Base-by-base conservation (phyloP, 1,140 invertebrate genomes). In the Calliopsis andreniformis region DNA sequence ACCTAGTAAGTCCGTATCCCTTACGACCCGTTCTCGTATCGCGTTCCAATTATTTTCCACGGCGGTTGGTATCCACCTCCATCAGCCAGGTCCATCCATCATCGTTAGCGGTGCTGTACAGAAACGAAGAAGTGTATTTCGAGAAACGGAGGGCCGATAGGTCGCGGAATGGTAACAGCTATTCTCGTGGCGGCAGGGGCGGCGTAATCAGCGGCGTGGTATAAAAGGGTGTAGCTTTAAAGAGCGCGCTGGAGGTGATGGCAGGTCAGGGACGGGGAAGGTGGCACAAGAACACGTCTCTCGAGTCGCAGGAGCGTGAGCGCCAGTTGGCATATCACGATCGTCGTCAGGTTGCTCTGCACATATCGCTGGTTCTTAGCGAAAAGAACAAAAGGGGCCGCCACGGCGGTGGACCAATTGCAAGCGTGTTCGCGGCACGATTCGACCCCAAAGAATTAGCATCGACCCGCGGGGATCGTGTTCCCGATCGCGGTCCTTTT, bases 311-410 rank as follows among this genome's bases (percentile, higher is more conserved):
- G 77, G 80, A 84, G 80, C 82, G 82, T 84, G 82, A 80, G 82
- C 68, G 77, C 71, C 32, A 78, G 77, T 64, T 84, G 82, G 78
- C 82, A 84, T 84, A 84, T 84, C 82, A 84, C 82, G 82, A 84
- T 83, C 77, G 82, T 83, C 71, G 82, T 66, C 80, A 76, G 82
- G 76, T 79, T 84, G 82, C 71, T 79, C 80, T 67, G 66, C 71
- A 83, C 82, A 67, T 83, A 79, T 83, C 62, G 82, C 30, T 51
- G 62, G 47, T 63, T 83, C 77, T 76, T 68, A 23, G 43, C 4
- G 67, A 83, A 83, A 84, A 83, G 77, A 83, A 83, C 70, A 83
- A 84, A 84, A 83, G 80, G 76, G 45, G 49, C 82, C 82, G 82
- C 66, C 77, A 53, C 45, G 53, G 39, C 20, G 23, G 55, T 68